phyloP scores from a whole-genome alignment of 23 tunicate species.

The Oikopleura vanhoeffeni region DNA sequence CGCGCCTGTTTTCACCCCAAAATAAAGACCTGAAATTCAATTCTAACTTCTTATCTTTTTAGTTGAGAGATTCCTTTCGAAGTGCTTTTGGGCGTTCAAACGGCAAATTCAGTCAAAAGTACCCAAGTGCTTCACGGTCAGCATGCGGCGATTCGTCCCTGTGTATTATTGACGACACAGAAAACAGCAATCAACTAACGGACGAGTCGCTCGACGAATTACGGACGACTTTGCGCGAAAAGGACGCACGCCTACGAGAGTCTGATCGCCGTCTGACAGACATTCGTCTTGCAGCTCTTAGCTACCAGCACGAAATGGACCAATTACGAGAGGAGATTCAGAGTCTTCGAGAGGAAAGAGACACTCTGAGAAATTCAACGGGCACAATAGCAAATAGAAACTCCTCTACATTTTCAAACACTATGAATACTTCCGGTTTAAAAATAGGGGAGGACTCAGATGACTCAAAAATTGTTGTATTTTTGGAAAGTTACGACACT shows the following conservation, averaged over 20 bases:
- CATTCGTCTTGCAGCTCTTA: conserved; percentile 44
- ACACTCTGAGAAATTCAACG: background rate
- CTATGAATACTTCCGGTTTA: background rate
- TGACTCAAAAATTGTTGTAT: background rate
- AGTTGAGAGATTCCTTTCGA: conserved; percentile 5
- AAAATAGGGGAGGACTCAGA: background rate
- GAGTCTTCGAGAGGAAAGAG: background rate
- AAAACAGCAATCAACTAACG: background rate
- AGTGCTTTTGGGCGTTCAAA: background rate
- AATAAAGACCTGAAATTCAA: too few species aligned
- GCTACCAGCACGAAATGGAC: conserved; percentile 70
- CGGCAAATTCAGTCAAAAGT: background rate
- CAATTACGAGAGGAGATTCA: conserved; percentile 56
- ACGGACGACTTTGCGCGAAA: background rate
- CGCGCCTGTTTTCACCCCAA: too few species aligned
- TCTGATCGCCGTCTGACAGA: conserved; percentile 70
- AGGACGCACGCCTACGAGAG: conserved; percentile 26
- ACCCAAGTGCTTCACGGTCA: background rate
- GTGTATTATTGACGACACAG: background rate
- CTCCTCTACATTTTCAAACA: background rate
- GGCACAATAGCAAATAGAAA: background rate
- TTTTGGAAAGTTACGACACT: background rate
- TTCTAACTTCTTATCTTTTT: too few species aligned
- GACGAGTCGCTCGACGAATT: conserved; percentile 5
- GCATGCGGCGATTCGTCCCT: conserved; percentile 4